phyloP scores from a whole-genome alignment of 2,888 invertebrate genomes.

The Chirona hameri region DNA sequence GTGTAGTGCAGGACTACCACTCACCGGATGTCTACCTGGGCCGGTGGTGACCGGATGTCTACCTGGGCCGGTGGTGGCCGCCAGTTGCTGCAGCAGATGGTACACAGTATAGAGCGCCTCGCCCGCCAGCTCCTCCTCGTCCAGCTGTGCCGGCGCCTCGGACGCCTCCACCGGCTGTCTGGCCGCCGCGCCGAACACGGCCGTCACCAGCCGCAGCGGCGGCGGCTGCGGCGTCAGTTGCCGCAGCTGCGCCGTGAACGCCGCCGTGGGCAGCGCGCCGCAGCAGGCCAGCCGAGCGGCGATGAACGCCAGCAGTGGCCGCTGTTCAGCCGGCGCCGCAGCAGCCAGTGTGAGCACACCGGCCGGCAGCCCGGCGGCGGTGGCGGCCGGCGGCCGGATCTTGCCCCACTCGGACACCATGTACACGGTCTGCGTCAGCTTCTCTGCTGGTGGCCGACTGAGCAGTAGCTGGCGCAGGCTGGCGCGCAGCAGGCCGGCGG shows the following conservation, averaged over 20 bases:
- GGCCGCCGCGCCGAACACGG: background rate
- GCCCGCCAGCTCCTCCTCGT: background rate
- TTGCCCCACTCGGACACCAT: background rate
- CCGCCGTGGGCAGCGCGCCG: background rate
- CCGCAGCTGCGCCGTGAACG: background rate
- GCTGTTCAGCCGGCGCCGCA: background rate
- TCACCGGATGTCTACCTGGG: background rate
- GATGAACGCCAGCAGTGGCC: background rate
- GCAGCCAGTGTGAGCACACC: background rate
- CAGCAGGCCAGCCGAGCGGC: background rate
- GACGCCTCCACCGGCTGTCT: background rate
- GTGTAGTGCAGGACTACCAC: background rate
- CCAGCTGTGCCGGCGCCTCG: background rate
- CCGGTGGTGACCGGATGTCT: background rate
- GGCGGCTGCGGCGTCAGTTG: background rate
- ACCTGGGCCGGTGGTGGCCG: background rate
- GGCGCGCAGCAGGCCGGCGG: background rate
- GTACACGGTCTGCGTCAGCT: background rate
- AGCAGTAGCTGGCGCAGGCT: background rate
- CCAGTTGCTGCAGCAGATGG: background rate
- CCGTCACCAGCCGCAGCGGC: background rate
- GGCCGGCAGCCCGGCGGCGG: background rate
- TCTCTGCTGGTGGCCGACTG: background rate
- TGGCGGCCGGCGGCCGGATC: background rate
- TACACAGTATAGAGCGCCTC: constrained; percentile 1